Conservation (phyloP, 1,140 invertebrate species). For the Trypoxylus dichotomus region DNA sequence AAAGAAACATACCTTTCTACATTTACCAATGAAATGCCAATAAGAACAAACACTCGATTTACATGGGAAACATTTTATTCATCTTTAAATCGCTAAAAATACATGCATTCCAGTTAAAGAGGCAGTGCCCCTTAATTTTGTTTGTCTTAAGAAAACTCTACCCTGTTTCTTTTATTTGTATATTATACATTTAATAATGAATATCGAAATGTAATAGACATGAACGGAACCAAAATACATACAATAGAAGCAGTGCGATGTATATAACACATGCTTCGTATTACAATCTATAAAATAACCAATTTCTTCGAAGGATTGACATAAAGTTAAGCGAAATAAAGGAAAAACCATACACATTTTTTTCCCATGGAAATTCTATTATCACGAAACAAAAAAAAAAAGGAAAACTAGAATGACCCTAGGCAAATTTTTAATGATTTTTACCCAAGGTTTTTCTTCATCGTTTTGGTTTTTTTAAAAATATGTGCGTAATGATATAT, state of each 20-base stretch:
- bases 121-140: neutral
- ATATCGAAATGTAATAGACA: neutral
- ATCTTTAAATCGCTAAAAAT: constrained; percentile 25
- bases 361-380: too few species aligned
- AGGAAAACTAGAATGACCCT: too few species aligned
- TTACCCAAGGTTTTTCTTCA: neutral
- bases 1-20: too few species aligned
- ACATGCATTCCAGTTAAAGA: constrained; percentile 26
- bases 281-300: too few species aligned
- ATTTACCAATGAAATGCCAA: too few species aligned
- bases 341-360: neutral
- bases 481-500: neutral
- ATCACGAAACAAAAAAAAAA: too few species aligned
- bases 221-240: neutral
- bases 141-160: constrained; percentile 4
- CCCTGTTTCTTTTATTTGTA: neutral
- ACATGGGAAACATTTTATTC: constrained; percentile 24
- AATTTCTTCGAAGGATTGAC: too few species aligned
- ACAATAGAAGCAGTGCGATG: neutral
- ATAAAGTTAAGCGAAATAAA: too few species aligned
- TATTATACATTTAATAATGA: constrained; percentile 17
- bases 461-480: too few species aligned
- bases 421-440: too few species aligned
- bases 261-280: too few species aligned
- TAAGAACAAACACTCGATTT: neutral